Evolutionary conservation across 2,797 vertebrate species (phyloP).

Genomic region (Dendrocincla fuliginosa): DNA sequence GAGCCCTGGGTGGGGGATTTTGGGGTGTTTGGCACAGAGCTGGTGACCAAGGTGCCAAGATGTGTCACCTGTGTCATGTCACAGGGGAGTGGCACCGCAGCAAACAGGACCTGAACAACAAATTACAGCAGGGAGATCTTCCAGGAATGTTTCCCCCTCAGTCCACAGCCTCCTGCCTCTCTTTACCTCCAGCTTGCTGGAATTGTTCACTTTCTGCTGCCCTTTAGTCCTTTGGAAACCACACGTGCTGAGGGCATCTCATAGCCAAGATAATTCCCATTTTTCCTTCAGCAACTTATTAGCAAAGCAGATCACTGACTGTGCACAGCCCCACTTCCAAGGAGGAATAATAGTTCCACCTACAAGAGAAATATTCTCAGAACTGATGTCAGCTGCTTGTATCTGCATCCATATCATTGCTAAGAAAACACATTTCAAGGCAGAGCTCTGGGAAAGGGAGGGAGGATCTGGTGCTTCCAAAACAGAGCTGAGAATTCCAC

Average conservation of each 20-base stretch:
- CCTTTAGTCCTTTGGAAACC: not conserved
- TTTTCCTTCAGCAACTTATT: not conserved
- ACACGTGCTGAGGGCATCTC: not conserved
- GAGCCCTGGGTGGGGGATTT: not conserved
- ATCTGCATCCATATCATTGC: not conserved
- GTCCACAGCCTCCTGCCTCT: not conserved
- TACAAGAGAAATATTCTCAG: slow-evolving; percentile 63
- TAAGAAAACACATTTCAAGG: not conserved
- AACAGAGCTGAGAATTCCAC: not conserved
- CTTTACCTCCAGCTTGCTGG: not conserved
- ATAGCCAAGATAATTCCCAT: not conserved
- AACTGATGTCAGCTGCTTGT: slow-evolving; percentile 19
- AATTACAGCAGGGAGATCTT: not conserved
- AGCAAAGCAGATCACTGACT: slow-evolving; percentile 1
- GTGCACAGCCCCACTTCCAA: not conserved
- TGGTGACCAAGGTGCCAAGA: not conserved
- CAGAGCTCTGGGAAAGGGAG: not conserved
- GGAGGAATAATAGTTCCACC: slow-evolving; percentile 49
- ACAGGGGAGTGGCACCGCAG: not conserved
- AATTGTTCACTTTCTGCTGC: not conserved
- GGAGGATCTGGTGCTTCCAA: not conserved
- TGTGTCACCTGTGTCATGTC: not conserved
- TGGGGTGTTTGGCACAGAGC: not conserved
- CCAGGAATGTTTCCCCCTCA: not conserved
- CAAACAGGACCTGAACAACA: not conserved